Conservation (phyloP, 2,113 vertebrate genomes). For the Laticauda colubrina region DNA sequence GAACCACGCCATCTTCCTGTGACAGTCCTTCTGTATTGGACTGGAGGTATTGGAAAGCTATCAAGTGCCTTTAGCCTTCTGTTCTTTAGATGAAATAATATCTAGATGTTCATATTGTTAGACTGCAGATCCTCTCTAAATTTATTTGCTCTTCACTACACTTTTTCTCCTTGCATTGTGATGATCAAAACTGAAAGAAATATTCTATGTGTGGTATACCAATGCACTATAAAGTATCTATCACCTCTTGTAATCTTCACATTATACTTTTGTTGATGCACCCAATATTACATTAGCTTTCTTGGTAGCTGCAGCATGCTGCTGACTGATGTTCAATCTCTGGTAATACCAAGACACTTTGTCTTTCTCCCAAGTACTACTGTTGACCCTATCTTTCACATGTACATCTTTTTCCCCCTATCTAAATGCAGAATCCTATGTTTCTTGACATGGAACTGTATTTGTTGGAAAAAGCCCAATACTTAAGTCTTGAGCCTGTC, state of each 20-base stretch:
- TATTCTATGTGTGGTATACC: too few relatives aligned
- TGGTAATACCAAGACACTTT: neutral
- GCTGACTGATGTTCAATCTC: neutral
- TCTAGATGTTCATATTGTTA: neutral
- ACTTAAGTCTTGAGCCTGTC: neutral
- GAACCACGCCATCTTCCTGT: neutral
- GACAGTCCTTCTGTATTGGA: neutral
- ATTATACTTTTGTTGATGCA: neutral
- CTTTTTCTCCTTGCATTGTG: neutral
- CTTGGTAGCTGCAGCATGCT: neutral
- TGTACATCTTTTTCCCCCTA: neutral
- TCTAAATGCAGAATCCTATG: neutral
- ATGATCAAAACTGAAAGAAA: neutral
- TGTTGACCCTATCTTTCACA: neutral
- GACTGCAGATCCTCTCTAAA: neutral
- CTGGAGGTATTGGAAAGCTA: neutral
- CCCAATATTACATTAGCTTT: neutral
- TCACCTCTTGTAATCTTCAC: neutral
- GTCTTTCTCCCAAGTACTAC: neutral
- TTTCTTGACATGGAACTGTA: neutral
- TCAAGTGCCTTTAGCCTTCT: neutral
- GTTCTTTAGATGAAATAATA: neutral
- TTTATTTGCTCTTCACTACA: neutral
- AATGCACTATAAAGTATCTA: neutral
- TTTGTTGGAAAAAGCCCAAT: neutral